phyloP scores from a whole-genome alignment of 2,113 vertebrate species.

The Centropus bengalensis region DNA sequence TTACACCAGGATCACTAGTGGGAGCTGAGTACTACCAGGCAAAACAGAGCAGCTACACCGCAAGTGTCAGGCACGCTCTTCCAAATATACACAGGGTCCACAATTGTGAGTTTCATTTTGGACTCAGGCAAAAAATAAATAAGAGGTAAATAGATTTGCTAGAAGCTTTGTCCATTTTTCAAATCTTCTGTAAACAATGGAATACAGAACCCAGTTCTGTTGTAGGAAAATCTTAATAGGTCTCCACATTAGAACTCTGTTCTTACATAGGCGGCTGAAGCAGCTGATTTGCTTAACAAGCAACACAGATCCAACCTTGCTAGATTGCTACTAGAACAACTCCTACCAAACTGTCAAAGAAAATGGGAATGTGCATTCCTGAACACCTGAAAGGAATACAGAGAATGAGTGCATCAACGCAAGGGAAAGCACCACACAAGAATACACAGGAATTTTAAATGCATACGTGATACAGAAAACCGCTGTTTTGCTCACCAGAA shows the following conservation, averaged over 20 bases:
- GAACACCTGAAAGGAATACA: neutral
- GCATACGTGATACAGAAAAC: neutral
- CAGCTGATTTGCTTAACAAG: neutral
- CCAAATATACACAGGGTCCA: neutral
- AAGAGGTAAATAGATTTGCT: neutral
- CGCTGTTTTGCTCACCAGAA: neutral
- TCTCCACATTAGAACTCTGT: neutral
- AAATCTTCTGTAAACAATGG: neutral
- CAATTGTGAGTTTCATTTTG: neutral
- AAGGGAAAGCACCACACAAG: neutral
- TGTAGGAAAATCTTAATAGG: neutral
- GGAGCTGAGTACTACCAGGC: neutral
- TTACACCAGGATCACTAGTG: neutral
- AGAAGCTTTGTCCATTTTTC: neutral
- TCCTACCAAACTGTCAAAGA: neutral
- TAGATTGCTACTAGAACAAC: neutral
- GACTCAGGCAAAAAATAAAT: neutral
- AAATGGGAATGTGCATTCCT: neutral
- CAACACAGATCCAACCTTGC: neutral
- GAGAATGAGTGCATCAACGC: neutral
- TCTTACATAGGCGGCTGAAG: neutral
- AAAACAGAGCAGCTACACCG: accelerated
- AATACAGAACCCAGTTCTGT: neutral
- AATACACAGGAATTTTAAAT: neutral
- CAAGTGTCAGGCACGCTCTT: neutral